These are phyloP conservation scores for Chrysolina haemoptera DNA, from an alignment of 2,888 invertebrate genomes.

Conservation along the genomic window DNA sequence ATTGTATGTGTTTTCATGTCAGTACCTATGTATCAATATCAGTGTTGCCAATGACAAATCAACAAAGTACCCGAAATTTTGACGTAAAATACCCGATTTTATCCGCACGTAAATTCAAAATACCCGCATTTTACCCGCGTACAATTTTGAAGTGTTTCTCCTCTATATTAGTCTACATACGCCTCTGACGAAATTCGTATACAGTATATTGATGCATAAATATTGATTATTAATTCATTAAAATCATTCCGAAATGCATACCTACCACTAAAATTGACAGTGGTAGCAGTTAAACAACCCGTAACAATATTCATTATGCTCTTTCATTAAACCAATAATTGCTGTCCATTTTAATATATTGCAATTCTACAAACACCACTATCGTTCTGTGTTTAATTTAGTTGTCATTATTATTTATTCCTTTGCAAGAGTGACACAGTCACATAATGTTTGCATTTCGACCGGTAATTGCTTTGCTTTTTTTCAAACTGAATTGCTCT, in stretches of 20 bases:
- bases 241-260: slow-evolving; percentile 1
- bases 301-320: slow-evolving; percentile 6
- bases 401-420: slow-evolving; percentile 42
- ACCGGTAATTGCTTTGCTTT: slow-evolving; percentile 28
- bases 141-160: too few relatives aligned
- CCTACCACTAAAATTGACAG: neutral
- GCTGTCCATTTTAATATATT: slow-evolving; percentile 17
- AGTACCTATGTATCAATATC: too few relatives aligned
- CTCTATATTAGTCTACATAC: too few relatives aligned
- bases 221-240: slow-evolving; percentile 2
- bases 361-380: slow-evolving; percentile 13
- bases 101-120: too few relatives aligned
- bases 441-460: slow-evolving; percentile 29
- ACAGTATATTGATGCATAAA: neutral
- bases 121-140: too few relatives aligned
- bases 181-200: neutral
- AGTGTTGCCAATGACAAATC: too few relatives aligned
- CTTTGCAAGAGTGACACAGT: slow-evolving; percentile 34
- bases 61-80: too few relatives aligned
- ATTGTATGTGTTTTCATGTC: too few relatives aligned
- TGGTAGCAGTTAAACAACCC: slow-evolving; percentile 12
- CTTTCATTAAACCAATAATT: slow-evolving; percentile 13
- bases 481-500: slow-evolving; percentile 16
- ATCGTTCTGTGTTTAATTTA: slow-evolving; percentile 42
- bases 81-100: too few relatives aligned